Evolutionary conservation across 2,888 invertebrate species (phyloP).

Genomic region (Chloromyia formosa): DNA sequence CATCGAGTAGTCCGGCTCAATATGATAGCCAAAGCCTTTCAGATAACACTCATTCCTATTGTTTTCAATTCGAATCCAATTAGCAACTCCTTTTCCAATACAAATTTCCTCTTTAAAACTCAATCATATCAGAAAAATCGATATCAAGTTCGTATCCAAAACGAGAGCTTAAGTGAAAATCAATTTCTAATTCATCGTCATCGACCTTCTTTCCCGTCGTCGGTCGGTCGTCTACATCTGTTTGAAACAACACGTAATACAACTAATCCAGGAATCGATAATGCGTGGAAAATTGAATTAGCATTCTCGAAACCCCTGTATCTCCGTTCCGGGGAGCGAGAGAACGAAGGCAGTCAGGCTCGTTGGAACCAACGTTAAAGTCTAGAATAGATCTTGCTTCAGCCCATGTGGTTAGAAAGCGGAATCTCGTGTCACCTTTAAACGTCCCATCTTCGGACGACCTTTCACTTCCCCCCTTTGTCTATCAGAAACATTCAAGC

Average conservation of each 20-base stretch:
- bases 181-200: background rate
- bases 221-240: background rate
- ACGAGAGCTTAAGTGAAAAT: background rate
- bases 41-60: background rate
- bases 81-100: too few relatives aligned
- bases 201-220: background rate
- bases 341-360: background rate
- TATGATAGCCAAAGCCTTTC: background rate
- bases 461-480: too few relatives aligned
- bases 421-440: too few relatives aligned
- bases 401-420: too few relatives aligned
- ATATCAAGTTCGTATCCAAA: background rate
- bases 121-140: background rate
- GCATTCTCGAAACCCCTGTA: background rate
- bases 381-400: background rate
- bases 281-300: constrained; percentile 20
- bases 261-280: background rate
- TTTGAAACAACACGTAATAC: background rate
- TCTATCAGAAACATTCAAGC: too few relatives aligned
- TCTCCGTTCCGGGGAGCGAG: background rate
- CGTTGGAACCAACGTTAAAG: background rate
- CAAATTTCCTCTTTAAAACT: background rate
- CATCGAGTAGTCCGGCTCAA: too few relatives aligned
- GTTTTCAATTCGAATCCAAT: too few relatives aligned
- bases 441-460: too few relatives aligned